Base-by-base conservation (phyloP, 37 sponge, comb jelly and placozoan species). In the Trichoplax adhaerens region DNA sequence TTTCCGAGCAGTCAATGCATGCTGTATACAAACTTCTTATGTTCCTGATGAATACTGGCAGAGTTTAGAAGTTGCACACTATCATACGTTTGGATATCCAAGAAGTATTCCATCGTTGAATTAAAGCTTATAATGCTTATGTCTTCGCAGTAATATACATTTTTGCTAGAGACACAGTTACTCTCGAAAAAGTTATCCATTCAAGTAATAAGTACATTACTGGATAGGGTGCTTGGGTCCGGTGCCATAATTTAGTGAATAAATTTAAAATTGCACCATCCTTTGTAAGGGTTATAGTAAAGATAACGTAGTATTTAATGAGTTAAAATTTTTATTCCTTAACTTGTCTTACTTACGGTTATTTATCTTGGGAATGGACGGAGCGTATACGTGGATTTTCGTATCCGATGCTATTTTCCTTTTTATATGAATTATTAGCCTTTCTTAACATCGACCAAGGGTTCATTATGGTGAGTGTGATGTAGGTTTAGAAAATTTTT, bases 41-140 rank as follows among this genome's bases (percentile, higher is more conserved):
- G 92, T 87, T 2, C 85, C 92, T 29, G 92, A 91, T 69, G 92
- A 91, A 60, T 80, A 84, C 77, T 91, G 87, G 87, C 91, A 91
- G 74, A 52, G 78, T 1, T 73, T 91, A 65, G 91, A 91, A 65
- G 84, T 91, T 6, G 84, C 87, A 47, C 86, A 91, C 79, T 72
- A 64, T n/a, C 72, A 76, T 58, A 76, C 79, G 50, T 91, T 83
- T 65, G 81, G 86, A 72, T 91, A 88, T 83, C 76, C 54, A 53
- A n/a, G 10, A 7, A 29, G 29, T 29, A 29, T 29, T 29, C 29
- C 29, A 29, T 29, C 29, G 29, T 29, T 29, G 29, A 29, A 29
- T 29, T 29, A 29, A 0, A 29, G 29, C 29, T 29, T 29, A 0
- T 29, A 29, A 29, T 29, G 29, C 29, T 29, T 29, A 29, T 29